Evolutionary conservation across 2,888 invertebrate genomes (phyloP), one percentile per base, ranked within the genome.

Genomic region (Caenorhabditis sp.): DNA sequence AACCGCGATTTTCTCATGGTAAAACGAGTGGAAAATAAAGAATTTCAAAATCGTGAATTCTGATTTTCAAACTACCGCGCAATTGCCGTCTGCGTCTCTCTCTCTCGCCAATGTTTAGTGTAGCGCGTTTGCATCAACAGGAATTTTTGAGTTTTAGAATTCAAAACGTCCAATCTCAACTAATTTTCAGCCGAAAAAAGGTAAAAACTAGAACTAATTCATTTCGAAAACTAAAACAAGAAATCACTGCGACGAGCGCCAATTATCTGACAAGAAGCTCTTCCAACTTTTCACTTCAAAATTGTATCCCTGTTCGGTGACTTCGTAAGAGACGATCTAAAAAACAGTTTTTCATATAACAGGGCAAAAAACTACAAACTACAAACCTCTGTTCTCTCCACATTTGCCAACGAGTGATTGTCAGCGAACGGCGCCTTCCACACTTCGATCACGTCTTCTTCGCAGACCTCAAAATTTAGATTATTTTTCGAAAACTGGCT

Each of bases 401-500:
- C 89, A 64, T 87, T 83, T 8, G 89, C 90, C 49, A 90, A 69
- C 6, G 86, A 76, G 10, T 70, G 41, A 74, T 90, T 90, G 10
- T 90, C 90, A n/a, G 70, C 51, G 66, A 82, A 85, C 16, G 87
- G 83, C 19, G 76, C 70, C 24, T 85, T 77, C 86, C 87, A 90
- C 47, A 90, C 85, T 47, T 90, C 90, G 56, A 90, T 73, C 38
- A 85, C 72, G 61, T 90, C 90, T 12, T 88, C 87, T 44, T 79
- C 38, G 68, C 86, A 85, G 16, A 89, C 77, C 89, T 89, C 2
- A 22, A 51, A 8, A 1, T 26, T 28, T 12, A n/a, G n/a, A n/a
- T n/a, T n/a, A n/a, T n/a, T n/a, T n/a, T n/a, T n/a, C n/a, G n/a
- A n/a, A n/a, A n/a, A n/a, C n/a, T n/a, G n/a, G n/a, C n/a, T n/a